Conservation (phyloP, 2,797 vertebrate genomes). For the Tympanoctomys barrerae region DNA sequence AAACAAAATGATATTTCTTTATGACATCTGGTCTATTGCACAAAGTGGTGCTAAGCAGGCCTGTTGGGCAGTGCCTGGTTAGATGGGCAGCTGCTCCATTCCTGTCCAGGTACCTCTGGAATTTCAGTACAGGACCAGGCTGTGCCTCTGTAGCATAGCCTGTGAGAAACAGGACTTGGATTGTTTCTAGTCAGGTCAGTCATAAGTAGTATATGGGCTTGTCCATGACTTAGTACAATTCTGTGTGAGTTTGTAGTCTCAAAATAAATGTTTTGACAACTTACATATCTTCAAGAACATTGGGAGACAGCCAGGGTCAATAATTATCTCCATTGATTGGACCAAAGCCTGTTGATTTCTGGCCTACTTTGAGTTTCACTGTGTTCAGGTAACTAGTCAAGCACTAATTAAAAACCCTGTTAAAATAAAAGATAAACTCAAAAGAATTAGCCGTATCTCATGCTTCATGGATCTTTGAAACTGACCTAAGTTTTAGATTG, state of each 20-base stretch:
- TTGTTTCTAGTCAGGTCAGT: slow-evolving; percentile 22
- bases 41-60: not conserved
- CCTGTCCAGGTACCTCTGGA: not conserved
- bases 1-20: not conserved
- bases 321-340: slow-evolving; percentile 33
- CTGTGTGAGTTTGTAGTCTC: not conserved
- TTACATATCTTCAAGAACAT: not conserved
- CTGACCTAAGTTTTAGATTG: slow-evolving; percentile 16
- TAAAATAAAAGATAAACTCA: slow-evolving; percentile 56
- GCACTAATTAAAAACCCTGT: slow-evolving; percentile 17
- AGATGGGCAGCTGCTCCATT: not conserved
- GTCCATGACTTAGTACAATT: not conserved
- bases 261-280: slow-evolving; percentile 4
- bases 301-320: slow-evolving; percentile 1
- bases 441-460: slow-evolving; percentile 29
- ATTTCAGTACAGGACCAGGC: not conserved
- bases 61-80: not conserved
- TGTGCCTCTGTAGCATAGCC: not conserved
- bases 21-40: not conserved
- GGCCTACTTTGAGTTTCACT: slow-evolving; percentile 59
- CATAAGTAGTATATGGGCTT: not conserved
- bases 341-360: not conserved
- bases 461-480: slow-evolving; percentile 57
- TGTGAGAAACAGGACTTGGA: slow-evolving; percentile 1
- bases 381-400: slow-evolving; percentile 50